Evolutionary conservation across 2,797 vertebrate genomes (phyloP), one percentile per base, ranked within the genome.

Genomic region (Dryobates pubescens): DNA sequence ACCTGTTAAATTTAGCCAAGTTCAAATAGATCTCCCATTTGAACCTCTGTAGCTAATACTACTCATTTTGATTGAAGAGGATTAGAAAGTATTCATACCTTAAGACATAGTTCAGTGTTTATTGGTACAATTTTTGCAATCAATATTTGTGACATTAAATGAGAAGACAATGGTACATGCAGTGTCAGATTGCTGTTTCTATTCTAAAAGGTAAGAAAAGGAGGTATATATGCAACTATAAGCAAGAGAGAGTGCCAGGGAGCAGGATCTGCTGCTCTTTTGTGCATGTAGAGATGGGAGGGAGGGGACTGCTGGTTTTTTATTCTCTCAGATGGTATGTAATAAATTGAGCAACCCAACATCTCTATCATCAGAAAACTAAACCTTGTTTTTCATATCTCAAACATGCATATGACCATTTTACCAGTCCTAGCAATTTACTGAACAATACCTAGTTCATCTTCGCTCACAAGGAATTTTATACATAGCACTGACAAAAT

Each of bases 81-180:
- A n/a, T 68, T 34, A 72, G 49, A 63, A 74, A 71, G 12, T 74
- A 45, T 3, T 61, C 30, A 9, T 10, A 38, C 20, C 3, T 67
- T 58, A 45, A 7, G 19, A 36, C 20, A 67, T 61, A 23, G 3
- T 54, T 71, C 36, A 51, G 77, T 53, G 7, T 9, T 62, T 10
- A 45, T 41, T 17, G 4, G 4, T 45, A 54, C 6, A 47, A 3
- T 17, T 70, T 47, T 80, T 74, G 20, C 7, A 61, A n/a, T 30
- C 6, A 81, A 17, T 34, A 45, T 29, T 45, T 83, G 38, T 71
- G 2, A 30, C 11, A 71, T 74, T n/a, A 82, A 83, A 82, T 73
- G 3, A 63, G 18, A 73, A 6, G 14, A 2, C 12, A 65, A 53
- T 1, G 2, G 22, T 57, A 82, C 9, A 27, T 0, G 0, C 10